Conservation (phyloP, 2,113 vertebrate genomes). For the Nesogale talazaci region DNA sequence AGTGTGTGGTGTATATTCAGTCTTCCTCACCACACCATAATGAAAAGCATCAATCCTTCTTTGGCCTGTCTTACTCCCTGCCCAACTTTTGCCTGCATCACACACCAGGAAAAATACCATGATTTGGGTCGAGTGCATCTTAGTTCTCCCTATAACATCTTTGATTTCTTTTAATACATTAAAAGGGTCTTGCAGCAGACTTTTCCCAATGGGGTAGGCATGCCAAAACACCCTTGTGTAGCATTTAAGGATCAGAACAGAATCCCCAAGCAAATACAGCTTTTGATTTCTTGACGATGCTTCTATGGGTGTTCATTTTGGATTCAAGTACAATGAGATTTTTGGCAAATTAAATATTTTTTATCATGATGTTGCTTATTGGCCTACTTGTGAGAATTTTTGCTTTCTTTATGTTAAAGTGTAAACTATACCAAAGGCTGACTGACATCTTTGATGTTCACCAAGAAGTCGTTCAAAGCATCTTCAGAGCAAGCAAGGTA, state of each 20-base stretch:
- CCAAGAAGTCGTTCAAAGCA: not conserved
- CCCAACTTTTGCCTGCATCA: not conserved
- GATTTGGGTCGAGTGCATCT: not conserved
- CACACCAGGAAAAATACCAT: not conserved
- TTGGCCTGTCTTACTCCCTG: too few relatives aligned
- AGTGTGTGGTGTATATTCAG: not conserved
- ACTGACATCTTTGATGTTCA: not conserved
- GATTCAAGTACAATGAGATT: not conserved
- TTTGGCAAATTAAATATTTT: not conserved
- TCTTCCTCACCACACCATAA: not conserved
- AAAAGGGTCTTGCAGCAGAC: not conserved
- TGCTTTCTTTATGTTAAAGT: not conserved
- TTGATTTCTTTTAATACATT: not conserved
- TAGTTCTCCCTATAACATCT: not conserved
- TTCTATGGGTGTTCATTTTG: not conserved
- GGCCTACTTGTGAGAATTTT: not conserved
- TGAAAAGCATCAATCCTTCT: not conserved
- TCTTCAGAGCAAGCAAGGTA: not conserved
- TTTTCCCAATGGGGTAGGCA: not conserved
- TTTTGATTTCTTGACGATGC: not conserved
- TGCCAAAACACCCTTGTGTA: too few relatives aligned
- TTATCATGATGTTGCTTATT: not conserved
- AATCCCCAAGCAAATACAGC: not conserved
- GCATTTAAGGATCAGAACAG: too few relatives aligned
- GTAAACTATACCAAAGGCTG: not conserved